These are phyloP conservation scores for Coptodon bakossiorum DNA, from an alignment of 2,113 vertebrate genomes.

Conservation along the genomic window DNA sequence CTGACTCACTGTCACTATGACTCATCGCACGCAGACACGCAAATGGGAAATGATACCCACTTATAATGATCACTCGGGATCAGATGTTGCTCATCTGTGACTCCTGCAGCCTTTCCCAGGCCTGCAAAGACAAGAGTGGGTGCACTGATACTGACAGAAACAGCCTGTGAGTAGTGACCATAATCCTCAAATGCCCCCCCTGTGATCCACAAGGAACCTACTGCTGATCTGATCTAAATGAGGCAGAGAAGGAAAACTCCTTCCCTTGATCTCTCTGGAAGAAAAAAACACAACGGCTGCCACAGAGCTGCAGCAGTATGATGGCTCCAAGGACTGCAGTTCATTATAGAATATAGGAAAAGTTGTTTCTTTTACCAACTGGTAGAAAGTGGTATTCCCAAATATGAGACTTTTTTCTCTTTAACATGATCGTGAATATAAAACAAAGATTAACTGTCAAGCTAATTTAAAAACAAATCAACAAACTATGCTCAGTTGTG, in stretches of 20 bases:
- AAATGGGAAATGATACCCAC: conserved; percentile 40
- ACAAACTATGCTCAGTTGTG: neutral
- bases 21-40: conserved; percentile 15
- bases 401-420: neutral
- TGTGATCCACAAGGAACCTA: conserved; percentile 24
- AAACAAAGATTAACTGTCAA: neutral
- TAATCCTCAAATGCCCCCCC: conserved; percentile 31
- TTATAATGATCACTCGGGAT: conserved; percentile 23
- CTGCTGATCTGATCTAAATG: conserved; percentile 41
- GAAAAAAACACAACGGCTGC: neutral
- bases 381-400: neutral
- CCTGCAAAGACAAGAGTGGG: neutral
- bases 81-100: conserved; percentile 38
- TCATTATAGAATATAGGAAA: neutral
- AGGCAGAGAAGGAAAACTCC: conserved; percentile 24
- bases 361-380: neutral
- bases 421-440: neutral
- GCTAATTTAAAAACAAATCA: rapidly evolving
- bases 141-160: conserved; percentile 3
- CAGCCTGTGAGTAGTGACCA: conserved; percentile 13
- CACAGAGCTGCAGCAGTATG: neutral
- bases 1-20: conserved; percentile 13
- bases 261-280: conserved; percentile 11
- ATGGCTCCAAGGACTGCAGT: neutral
- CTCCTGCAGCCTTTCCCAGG: conserved; percentile 25